phyloP scores from a whole-genome alignment of 2,113 vertebrate species.

The Morone saxatilis region DNA sequence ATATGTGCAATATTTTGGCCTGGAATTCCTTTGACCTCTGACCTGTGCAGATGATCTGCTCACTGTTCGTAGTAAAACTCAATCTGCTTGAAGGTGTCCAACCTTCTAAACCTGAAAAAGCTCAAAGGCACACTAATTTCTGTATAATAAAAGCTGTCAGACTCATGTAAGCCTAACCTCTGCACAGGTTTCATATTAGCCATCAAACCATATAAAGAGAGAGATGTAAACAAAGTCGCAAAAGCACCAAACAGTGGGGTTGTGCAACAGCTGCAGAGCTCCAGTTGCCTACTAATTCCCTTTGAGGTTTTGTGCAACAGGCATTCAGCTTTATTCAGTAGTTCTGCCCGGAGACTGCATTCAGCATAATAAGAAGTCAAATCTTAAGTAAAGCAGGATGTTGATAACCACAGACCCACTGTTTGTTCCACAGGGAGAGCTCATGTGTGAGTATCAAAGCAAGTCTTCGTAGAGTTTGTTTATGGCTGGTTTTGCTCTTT shows the following conservation, averaged over 20 bases:
- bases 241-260: neutral
- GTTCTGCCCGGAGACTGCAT: constrained; percentile 33
- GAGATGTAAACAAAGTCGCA: neutral
- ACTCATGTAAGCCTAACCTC: neutral
- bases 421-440: neutral
- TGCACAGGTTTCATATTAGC: neutral
- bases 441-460: neutral
- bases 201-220: neutral
- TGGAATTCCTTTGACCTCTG: constrained; percentile 4
- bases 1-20: neutral
- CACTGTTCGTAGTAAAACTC: neutral
- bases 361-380: constrained; percentile 23
- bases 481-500: neutral
- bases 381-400: constrained; percentile 21
- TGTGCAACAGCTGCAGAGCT: constrained; percentile 41
- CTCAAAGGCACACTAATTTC: neutral
- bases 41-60: neutral
- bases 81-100: neutral
- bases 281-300: constrained; percentile 32
- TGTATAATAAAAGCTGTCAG: neutral
- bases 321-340: constrained; percentile 32
- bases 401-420: neutral
- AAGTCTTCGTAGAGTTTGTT: neutral
- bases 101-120: neutral
- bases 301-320: constrained; percentile 20